Conservation (phyloP, 1,140 invertebrate genomes). For the Calephelis virginiensis region DNA sequence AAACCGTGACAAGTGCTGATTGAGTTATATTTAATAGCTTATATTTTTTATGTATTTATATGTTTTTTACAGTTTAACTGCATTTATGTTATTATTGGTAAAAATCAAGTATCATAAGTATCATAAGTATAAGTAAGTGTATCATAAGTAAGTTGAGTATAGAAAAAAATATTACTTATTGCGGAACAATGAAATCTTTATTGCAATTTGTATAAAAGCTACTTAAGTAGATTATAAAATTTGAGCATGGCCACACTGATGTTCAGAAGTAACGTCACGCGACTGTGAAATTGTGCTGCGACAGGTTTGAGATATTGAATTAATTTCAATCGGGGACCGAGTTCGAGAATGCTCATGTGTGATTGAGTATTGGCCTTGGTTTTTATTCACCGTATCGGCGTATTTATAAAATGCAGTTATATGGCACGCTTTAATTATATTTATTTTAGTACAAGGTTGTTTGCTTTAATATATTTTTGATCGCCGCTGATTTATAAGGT, state of each 20-base stretch:
- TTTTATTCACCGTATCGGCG: constrained; percentile 10
- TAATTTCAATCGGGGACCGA: constrained; percentile 36
- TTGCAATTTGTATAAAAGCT: not conserved
- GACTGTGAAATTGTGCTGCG: constrained; percentile 54
- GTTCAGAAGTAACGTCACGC: constrained; percentile 46
- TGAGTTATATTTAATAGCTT: too few relatives aligned
- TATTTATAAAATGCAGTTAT: constrained; percentile 17
- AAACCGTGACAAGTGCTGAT: too few relatives aligned
- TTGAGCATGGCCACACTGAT: constrained; percentile 6
- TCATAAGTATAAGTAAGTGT: too few relatives aligned
- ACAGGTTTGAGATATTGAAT: constrained; percentile 53
- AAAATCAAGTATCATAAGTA: too few relatives aligned
- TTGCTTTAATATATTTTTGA: constrained; percentile 11
- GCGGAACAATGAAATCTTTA: too few relatives aligned
- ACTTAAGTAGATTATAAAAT: constrained; percentile 3
- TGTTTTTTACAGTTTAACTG: too few relatives aligned
- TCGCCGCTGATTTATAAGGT: too few relatives aligned
- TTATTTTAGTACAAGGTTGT: constrained; percentile 11
- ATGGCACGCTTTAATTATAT: constrained; percentile 14
- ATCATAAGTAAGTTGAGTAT: too few relatives aligned
- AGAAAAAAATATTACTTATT: too few relatives aligned
- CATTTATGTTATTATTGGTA: too few relatives aligned
- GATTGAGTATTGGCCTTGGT: constrained; percentile 16
- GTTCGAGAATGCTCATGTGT: constrained; percentile 29
- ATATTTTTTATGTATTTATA: too few relatives aligned